Percentiles rank a stretch among this genome's conserved stretches.
Evolutionary conservation across 37 sponge, comb jelly and placozoan genomes (phyloP).

Genomic region (Petrosia ficiformis): DNA sequence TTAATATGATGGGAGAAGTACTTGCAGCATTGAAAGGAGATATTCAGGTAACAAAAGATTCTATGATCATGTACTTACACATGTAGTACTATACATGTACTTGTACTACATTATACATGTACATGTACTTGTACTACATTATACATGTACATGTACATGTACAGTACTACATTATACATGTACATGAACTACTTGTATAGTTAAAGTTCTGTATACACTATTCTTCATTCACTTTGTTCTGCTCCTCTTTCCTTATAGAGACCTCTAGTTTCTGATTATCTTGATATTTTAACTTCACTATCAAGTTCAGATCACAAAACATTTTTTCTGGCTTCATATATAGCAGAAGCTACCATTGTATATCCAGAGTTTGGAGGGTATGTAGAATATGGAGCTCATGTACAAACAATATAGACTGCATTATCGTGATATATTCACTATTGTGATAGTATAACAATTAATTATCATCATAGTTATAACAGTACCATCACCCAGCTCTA

Average conservation of each 20-base stretch:
- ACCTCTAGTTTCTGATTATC: slow-evolving; percentile 40
- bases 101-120: not conserved
- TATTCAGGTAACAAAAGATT: slow-evolving; percentile 50
- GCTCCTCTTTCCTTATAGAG: slow-evolving; percentile 22
- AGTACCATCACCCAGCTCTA: not conserved
- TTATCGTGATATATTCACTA: no score
- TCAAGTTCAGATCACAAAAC: slow-evolving; percentile 1
- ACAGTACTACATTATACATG: not conserved
- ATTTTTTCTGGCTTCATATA: slow-evolving; percentile 48
- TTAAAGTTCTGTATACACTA: no score
- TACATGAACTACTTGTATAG: no score
- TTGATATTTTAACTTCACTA: slow-evolving; percentile 50
- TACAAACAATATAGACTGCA: no score
- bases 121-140: not conserved
- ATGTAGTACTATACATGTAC: not conserved
- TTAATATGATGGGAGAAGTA: slow-evolving; percentile 79
- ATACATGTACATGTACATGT: not conserved
- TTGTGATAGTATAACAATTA: not conserved
- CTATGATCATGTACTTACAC: no score
- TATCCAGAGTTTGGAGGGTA: slow-evolving; percentile 46
- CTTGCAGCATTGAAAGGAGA: slow-evolving; percentile 52
- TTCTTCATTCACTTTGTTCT: not conserved
- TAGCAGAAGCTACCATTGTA: slow-evolving; percentile 66
- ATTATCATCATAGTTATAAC: not conserved
- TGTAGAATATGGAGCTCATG: not conserved